Conservation (phyloP, 2,797 vertebrate species). For the Florisuga fusca region DNA sequence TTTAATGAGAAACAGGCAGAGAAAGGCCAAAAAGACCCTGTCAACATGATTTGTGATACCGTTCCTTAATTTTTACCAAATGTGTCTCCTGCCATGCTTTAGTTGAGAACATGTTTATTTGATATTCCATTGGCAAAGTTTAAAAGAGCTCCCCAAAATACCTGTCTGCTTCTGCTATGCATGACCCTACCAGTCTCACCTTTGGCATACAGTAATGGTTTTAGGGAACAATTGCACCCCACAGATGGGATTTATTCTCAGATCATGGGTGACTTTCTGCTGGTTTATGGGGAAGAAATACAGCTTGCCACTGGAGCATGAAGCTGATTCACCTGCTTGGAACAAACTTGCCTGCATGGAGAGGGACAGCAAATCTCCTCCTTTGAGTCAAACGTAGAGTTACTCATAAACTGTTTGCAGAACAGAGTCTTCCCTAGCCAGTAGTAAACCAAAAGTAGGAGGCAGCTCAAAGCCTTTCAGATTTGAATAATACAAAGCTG, state of each 20-base stretch:
- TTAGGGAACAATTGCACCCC: neutral
- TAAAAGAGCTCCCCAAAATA: conserved; percentile 30
- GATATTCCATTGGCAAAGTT: conserved; percentile 55
- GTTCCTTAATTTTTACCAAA: conserved; percentile 65
- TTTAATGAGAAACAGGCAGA: conserved; percentile 62
- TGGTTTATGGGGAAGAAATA: neutral
- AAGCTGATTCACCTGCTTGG: neutral
- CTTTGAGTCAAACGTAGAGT: neutral
- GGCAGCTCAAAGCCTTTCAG: neutral
- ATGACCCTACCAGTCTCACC: conserved; percentile 4
- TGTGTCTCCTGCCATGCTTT: conserved; percentile 46
- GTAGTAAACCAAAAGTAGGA: neutral
- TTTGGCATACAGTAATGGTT: neutral
- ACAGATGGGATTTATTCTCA: conserved; percentile 18
- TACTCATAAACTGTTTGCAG: neutral
- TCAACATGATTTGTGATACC: conserved; percentile 60
- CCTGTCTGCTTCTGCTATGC: conserved; percentile 15
- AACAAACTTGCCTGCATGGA: neutral
- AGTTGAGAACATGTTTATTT: conserved; percentile 42
- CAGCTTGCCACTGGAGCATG: neutral
- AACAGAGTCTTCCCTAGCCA: neutral
- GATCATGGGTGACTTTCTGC: neutral
- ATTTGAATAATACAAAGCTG: neutral
- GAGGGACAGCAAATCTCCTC: neutral
- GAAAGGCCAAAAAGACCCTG: conserved; percentile 54